Evolutionary conservation across 1,140 invertebrate genomes (phyloP).

Genomic region (Latrodectus geometricus): DNA sequence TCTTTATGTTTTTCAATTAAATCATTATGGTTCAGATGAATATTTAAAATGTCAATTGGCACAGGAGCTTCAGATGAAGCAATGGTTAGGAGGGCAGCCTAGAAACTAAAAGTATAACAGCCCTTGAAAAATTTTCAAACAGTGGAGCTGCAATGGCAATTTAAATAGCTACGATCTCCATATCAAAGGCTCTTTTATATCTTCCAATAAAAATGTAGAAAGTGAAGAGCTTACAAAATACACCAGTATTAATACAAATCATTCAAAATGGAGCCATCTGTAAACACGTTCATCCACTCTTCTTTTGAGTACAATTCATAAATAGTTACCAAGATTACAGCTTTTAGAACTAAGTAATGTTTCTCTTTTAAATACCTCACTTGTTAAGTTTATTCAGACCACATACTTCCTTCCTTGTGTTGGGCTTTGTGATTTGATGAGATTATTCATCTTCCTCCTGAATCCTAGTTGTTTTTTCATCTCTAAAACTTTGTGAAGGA

Average conservation of each 20-base stretch:
- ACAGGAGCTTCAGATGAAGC: neutral
- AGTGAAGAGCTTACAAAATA: neutral
- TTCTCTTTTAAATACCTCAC: neutral
- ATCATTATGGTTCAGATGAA: neutral
- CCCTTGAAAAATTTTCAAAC: conserved; percentile 1
- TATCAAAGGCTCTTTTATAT: neutral
- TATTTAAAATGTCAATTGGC: neutral
- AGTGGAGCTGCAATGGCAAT: neutral
- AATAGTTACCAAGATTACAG: neutral
- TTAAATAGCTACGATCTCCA: neutral
- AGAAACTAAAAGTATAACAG: neutral
- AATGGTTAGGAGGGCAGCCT: neutral
- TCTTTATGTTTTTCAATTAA: conserved; percentile 1
- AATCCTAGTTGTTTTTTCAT: neutral
- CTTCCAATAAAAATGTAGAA: neutral
- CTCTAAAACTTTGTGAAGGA: neutral
- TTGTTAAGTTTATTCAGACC: neutral
- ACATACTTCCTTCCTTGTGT: neutral
- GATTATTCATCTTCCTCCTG: neutral
- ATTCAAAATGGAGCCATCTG: neutral
- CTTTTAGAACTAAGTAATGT: conserved; percentile 4
- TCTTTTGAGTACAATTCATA: neutral
- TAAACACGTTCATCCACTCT: neutral
- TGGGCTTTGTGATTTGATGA: neutral
- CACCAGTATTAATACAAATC: neutral